Evolutionary conservation across 2,113 vertebrate genomes (phyloP), one percentile per base, ranked within the genome.

Genomic region (Seriola dumerili): DNA sequence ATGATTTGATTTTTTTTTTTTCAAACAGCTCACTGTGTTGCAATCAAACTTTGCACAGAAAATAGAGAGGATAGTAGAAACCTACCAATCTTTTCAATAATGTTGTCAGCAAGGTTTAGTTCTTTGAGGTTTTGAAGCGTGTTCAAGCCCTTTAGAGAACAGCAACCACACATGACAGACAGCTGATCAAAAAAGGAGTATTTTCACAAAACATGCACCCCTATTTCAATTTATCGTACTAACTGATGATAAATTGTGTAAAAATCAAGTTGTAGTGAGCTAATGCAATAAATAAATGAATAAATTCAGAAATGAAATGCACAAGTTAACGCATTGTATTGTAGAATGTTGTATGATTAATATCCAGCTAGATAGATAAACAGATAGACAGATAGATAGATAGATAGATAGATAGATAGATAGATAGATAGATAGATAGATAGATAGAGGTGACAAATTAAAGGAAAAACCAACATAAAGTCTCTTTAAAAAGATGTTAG

Each of bases 51-150:
- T 55, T 2, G 12, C 5, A 76, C 12, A 65, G 29, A 58, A 64
- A 86, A 75, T 29, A 66, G 4, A 64, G 17, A 59, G 6, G 9
- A 63, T 44, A 32, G 29, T 1, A 25, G 66, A 50, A 71, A 94
- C 95, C 48, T 96, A 97, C 96, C 96, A 82, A 95, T 95, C 85
- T 85, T 94, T 92, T 94, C 91, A 91, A 96, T 95, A 1, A 75
- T 85, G 89, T 97, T 98, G 84, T 96, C 96, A 63, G 96, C 89
- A 38, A 97, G 94, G 78, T 92, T 98, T 75, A 98, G 94, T 88
- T 98, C 97, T 80, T 88, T 93, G 68, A 99, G 94, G 62, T 96
- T 96, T 83, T 89, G 85, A 83, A 96, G 95, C 25, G 79, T 90
- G 6, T 89, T 86, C 83, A 98, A 93, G 9, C 96, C 96, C 96